Base-by-base conservation (phyloP, 1,140 invertebrate species). In the Macrotrachela quadricornifera region DNA sequence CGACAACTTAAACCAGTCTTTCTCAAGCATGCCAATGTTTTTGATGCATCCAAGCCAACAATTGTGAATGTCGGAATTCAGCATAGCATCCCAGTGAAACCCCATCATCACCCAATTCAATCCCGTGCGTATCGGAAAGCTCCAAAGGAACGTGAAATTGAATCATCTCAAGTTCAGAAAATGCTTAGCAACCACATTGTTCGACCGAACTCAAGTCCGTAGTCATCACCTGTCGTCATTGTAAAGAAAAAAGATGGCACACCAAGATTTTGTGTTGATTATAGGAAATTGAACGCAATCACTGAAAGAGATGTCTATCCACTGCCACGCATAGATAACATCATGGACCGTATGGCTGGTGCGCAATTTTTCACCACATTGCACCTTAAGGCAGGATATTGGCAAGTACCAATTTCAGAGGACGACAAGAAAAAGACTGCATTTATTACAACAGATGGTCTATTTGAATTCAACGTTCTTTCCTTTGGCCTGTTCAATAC, bases 231-330 rank as follows among this genome's bases (percentile, higher is more conserved):
- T 1, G 57, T 73, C 0, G 65, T 76, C 0, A 48, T 76, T 13
- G 67, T 75, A 0, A 60, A 63, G 55, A 77, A 77, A 44, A 71
- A 73, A 39, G 56, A 72, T 61, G 62, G 68, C 47, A 45, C 60
- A 46, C 44, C 59, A 37, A 57, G 58, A 45, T 17, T 59, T 55
- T 55, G n/a, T 49, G 18, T 46, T 6, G 44, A 46, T 21, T 46
- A 46, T 21, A 6, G 44, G 6, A 6, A 6, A 16, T 6, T 46
- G 1, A 46, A 46, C 12, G 3, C 6, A 13, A 11, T 17, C 15
- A 46, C 44, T 2, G 18, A 13, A 21, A 17, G 12, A 15, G 44
- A 46, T 46, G 44, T 21, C 6, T 46, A 17, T 15, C 44, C 44
- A 13, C 44, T 46, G 2, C 44, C 44, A 8, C 1, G 15, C 2